phyloP scores from a whole-genome alignment of 2,113 vertebrate species.

The Colius striatus region DNA sequence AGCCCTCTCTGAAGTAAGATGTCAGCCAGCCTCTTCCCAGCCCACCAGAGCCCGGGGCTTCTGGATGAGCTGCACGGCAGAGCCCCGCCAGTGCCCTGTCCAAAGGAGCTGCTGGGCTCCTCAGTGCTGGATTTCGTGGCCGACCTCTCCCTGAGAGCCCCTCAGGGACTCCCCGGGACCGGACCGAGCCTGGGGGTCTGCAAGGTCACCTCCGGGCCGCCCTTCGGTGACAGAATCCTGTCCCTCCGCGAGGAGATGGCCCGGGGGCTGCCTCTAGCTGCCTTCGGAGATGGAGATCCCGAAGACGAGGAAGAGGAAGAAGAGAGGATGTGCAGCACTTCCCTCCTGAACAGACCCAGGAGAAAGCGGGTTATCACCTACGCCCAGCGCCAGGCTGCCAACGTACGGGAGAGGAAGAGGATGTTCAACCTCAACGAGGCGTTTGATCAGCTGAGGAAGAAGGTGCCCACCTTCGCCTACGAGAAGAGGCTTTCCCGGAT shows the following conservation, averaged over 20 bases:
- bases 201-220: constrained; percentile 50
- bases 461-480: constrained; percentile 96
- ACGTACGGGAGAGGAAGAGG: constrained; percentile 91
- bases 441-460: constrained; percentile 91
- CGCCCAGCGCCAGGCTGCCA: constrained; percentile 94
- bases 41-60: background rate
- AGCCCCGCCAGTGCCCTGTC: constrained; percentile 66
- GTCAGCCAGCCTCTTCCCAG: constrained; percentile 15
- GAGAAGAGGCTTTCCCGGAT: constrained; percentile 95
- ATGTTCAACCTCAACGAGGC: constrained; percentile 99
- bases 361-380: constrained; percentile 90
- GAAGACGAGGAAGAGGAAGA: constrained; percentile 59
- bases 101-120: constrained; percentile 70
- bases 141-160: constrained; percentile 75
- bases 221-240: constrained; percentile 54
- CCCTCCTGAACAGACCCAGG: constrained; percentile 76
- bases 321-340: background rate
- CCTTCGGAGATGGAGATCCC: constrained; percentile 37
- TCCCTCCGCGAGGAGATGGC: constrained; percentile 31
- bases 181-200: constrained; percentile 45
- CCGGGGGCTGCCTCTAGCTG: background rate
- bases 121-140: constrained; percentile 78
- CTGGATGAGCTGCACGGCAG: constrained; percentile 38
- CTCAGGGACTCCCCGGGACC: background rate
- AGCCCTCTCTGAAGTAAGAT: constrained; percentile 24